Conservation (phyloP, 2,113 vertebrate species). For the Thomomys bottae region DNA sequence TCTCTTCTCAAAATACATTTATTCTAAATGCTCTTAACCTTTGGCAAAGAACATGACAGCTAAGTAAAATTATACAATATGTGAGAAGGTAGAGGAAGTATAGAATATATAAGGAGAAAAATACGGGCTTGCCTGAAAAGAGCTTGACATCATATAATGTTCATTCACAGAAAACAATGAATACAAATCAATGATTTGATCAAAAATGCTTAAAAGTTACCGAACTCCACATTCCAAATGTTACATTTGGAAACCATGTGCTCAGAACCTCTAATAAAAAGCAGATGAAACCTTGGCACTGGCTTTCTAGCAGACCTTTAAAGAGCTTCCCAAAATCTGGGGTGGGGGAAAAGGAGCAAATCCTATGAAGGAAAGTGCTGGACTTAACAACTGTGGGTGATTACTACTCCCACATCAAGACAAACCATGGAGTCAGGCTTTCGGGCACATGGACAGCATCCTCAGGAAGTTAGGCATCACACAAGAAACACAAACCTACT, state of each 20-base stretch:
- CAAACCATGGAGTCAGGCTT: neutral
- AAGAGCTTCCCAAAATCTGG: slow-evolving; percentile 53
- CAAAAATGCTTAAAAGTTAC: slow-evolving; percentile 69
- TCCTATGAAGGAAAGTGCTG: slow-evolving; percentile 6
- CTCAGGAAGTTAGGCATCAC: neutral
- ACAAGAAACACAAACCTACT: neutral
- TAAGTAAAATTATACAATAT: slow-evolving; percentile 30
- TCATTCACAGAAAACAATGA: slow-evolving; percentile 61
- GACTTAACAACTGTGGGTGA: slow-evolving; percentile 11
- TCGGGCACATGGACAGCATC: neutral
- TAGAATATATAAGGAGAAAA: slow-evolving; percentile 30
- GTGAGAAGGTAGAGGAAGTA: slow-evolving; percentile 14
- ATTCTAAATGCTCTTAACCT: slow-evolving; percentile 4
- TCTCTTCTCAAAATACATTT: slow-evolving; percentile 68
- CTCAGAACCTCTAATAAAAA: slow-evolving; percentile 70
- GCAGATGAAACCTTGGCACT: slow-evolving; percentile 67
- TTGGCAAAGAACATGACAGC: slow-evolving; percentile 68
- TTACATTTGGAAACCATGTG: slow-evolving; percentile 73
- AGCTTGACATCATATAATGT: slow-evolving; percentile 8
- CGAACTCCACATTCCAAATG: slow-evolving; percentile 66
- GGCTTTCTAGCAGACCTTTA: slow-evolving; percentile 55
- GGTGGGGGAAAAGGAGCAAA: too few relatives aligned
- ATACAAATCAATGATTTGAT: slow-evolving; percentile 66
- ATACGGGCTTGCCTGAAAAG: neutral
- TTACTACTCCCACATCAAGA: neutral